phyloP scores from a whole-genome alignment of 2,113 vertebrate species.

The Nycticorax nycticorax region DNA sequence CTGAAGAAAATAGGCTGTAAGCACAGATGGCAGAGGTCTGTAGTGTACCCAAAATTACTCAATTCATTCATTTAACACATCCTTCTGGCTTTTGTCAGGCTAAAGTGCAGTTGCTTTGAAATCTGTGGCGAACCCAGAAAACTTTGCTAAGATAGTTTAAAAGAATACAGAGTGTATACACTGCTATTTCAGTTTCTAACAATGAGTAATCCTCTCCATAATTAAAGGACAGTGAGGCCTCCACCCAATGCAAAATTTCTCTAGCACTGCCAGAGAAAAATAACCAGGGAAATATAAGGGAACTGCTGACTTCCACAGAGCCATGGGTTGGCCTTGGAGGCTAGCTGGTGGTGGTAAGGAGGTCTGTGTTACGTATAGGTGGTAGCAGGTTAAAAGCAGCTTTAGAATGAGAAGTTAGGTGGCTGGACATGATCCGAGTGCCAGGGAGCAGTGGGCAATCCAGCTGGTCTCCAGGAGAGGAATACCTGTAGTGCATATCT shows the following conservation, averaged over 20 bases:
- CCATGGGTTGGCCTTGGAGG: not conserved
- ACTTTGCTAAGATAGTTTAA: not conserved
- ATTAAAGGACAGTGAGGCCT: not conserved
- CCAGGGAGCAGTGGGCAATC: not conserved
- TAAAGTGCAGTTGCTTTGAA: not conserved
- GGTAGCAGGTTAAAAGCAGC: not conserved
- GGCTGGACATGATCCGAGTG: rapidly evolving
- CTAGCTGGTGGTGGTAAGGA: not conserved
- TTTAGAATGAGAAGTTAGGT: not conserved
- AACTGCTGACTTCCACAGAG: not conserved
- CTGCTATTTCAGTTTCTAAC: not conserved
- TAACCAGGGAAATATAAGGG: not conserved
- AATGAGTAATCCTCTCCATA: not conserved
- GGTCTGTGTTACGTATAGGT: rapidly evolving
- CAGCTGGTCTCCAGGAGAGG: not conserved
- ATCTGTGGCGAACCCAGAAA: not conserved
- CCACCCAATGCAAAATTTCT: not conserved
- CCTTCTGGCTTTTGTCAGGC: not conserved
- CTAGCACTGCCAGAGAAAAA: not conserved
- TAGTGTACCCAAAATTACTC: not conserved
- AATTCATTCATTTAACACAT: not conserved
- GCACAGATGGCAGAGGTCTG: slow-evolving; percentile 2
- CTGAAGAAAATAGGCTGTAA: not conserved
- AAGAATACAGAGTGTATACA: not conserved
- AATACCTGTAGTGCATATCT: not conserved